Conservation (phyloP, 2,888 invertebrate genomes). For the Netelia virgata region DNA sequence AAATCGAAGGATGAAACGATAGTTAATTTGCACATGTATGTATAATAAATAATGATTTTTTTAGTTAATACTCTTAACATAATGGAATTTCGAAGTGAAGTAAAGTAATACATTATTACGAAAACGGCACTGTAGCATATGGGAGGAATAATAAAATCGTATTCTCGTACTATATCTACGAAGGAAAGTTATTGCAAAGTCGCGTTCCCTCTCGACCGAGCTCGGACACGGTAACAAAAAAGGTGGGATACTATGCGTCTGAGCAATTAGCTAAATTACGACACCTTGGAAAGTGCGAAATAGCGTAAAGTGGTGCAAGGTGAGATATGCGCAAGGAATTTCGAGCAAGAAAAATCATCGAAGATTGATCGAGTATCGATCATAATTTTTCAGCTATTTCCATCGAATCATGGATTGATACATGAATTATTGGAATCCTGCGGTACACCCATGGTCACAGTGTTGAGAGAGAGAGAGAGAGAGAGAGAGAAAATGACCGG, state of each 20-base stretch:
- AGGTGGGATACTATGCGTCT: conserved; percentile 18
- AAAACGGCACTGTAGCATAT: conserved; percentile 63
- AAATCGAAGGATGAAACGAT: conserved; percentile 19
- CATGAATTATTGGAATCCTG: neutral
- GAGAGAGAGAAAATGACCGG: neutral
- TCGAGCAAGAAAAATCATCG: neutral
- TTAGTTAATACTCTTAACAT: conserved; percentile 57
- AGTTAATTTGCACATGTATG: conserved; percentile 61
- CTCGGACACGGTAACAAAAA: neutral
- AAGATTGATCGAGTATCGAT: neutral
- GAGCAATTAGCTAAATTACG: conserved; percentile 30
- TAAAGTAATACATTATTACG: conserved; percentile 65
- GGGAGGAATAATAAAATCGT: conserved; percentile 71
- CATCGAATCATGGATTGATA: neutral
- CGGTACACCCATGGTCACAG: neutral
- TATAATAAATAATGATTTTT: conserved; percentile 55
- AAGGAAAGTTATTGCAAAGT: conserved; percentile 52
- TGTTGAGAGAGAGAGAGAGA: neutral
- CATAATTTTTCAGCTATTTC: neutral
- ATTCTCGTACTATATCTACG: conserved; percentile 69
- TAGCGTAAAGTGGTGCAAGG: conserved; percentile 13
- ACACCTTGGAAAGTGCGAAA: conserved; percentile 26
- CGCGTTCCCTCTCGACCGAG: neutral
- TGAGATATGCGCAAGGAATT: neutral
- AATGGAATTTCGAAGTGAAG: conserved; percentile 50